Evolutionary conservation across 2,888 invertebrate genomes (phyloP).

Genomic region (Drosophila testacea): DNA sequence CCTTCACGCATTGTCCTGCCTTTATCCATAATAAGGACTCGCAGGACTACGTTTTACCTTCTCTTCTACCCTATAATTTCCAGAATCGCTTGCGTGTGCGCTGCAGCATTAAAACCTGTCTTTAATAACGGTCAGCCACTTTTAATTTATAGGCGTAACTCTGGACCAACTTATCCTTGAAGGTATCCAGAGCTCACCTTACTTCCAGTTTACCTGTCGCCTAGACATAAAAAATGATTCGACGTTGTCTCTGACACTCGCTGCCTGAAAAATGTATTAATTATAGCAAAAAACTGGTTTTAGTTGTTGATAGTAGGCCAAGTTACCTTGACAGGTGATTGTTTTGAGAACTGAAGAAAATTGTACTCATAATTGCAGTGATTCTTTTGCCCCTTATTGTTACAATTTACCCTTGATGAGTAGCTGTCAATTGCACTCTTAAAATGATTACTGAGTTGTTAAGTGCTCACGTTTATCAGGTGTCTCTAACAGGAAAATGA

Average conservation of each 20-base stretch:
- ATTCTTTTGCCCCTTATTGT: conserved; percentile 57
- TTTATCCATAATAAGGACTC: conserved; percentile 3
- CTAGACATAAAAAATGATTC: conserved; percentile 56
- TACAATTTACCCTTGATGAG: conserved; percentile 53
- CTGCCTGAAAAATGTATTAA: conserved; percentile 69
- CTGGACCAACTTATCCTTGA: conserved; percentile 62
- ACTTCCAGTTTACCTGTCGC: conserved; percentile 36
- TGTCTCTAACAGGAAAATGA: conserved; percentile 3
- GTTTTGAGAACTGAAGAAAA: conserved; percentile 36
- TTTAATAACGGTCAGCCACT: conserved; percentile 73
- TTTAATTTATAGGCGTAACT: conserved; percentile 68
- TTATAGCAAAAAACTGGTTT: conserved; percentile 55
- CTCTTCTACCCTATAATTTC: conserved; percentile 60
- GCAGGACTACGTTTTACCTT: conserved; percentile 29
- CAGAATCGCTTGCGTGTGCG: conserved; percentile 40
- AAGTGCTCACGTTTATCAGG: conserved; percentile 31
- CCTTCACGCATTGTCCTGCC: conserved; percentile 70
- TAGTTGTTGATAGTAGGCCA: conserved; percentile 7
- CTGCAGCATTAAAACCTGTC: conserved; percentile 47
- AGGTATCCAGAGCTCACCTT: conserved; percentile 16
- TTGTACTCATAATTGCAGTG: conserved; percentile 65
- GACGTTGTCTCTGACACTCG: conserved; percentile 40
- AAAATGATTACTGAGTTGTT: conserved; percentile 45
- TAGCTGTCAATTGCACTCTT: conserved; percentile 58
- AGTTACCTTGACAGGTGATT: conserved; percentile 46